A percentile compares a stretch with the other conserved stretches of the same genome.
Conservation (phyloP, 2,113 vertebrate species). For the Mus spicilegus region DNA sequence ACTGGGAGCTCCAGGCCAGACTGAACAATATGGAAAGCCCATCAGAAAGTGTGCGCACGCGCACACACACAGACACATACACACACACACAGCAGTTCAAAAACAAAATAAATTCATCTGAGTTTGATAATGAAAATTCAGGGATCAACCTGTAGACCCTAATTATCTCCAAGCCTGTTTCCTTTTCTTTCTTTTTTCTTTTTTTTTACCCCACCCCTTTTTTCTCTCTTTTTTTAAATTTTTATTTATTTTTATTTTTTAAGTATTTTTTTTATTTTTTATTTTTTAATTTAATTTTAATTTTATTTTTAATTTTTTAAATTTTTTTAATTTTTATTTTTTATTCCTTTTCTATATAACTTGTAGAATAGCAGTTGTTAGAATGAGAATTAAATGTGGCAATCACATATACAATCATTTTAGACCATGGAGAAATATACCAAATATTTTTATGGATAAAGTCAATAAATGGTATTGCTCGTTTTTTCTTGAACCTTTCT, state of each 20-base stretch:
- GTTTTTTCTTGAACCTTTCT: constrained; percentile 41
- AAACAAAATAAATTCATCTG: not conserved
- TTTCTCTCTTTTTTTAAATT: too few species aligned
- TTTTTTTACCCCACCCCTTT: too few species aligned
- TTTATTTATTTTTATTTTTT: too few species aligned
- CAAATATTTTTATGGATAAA: constrained; percentile 10
- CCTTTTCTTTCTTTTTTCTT: not conserved
- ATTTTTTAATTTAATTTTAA: too few species aligned
- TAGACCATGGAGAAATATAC: not conserved
- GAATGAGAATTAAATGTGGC: not conserved
- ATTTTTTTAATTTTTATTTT: too few species aligned
- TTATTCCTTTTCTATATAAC: constrained; percentile 3
- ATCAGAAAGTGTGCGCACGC: not conserved
- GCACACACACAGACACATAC: not conserved
- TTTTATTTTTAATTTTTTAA: too few species aligned
- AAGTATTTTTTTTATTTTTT: too few species aligned
- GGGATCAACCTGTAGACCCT: not conserved
- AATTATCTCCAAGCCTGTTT: not conserved
- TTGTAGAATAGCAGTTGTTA: not conserved
- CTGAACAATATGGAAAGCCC: not conserved
- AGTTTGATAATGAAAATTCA: not conserved
- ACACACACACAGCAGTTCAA: not conserved
- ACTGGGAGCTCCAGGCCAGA: not conserved
- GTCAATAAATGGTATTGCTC: not conserved
- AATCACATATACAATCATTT: not conserved